Conservation (phyloP, 2,888 invertebrate species). For the Apantesis nais region DNA sequence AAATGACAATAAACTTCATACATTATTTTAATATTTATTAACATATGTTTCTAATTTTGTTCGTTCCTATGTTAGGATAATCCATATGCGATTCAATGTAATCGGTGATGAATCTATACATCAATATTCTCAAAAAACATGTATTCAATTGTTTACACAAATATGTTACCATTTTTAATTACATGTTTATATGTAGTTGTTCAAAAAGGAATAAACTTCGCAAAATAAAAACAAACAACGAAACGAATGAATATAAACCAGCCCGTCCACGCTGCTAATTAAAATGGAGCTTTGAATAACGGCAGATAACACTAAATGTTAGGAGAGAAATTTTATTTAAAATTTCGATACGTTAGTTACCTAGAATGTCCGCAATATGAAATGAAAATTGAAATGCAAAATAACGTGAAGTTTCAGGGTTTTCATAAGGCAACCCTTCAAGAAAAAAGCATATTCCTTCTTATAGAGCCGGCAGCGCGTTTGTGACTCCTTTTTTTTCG, state of each 20-base stretch:
- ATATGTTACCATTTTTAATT: neutral
- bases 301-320: neutral
- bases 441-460: too few relatives aligned
- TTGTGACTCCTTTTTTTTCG: too few relatives aligned
- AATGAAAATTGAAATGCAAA: neutral
- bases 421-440: too few relatives aligned
- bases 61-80: too few relatives aligned
- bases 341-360: neutral
- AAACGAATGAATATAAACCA: neutral
- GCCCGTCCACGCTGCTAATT: neutral
- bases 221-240: neutral
- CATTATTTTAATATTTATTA: too few relatives aligned
- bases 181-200: neutral
- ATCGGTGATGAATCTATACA: too few relatives aligned
- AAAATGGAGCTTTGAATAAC: neutral
- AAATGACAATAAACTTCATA: too few relatives aligned
- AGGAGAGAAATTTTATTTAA: neutral
- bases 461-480: too few relatives aligned
- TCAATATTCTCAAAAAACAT: neutral
- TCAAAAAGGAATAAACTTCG: neutral
- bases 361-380: neutral
- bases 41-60: too few relatives aligned
- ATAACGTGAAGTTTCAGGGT: too few relatives aligned
- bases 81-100: too few relatives aligned
- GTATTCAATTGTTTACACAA: neutral